A percentile compares a stretch with the other conserved stretches of the same genome.
Evolutionary conservation across 2,797 vertebrate genomes (phyloP).

Genomic region (Ciconia nigra): DNA sequence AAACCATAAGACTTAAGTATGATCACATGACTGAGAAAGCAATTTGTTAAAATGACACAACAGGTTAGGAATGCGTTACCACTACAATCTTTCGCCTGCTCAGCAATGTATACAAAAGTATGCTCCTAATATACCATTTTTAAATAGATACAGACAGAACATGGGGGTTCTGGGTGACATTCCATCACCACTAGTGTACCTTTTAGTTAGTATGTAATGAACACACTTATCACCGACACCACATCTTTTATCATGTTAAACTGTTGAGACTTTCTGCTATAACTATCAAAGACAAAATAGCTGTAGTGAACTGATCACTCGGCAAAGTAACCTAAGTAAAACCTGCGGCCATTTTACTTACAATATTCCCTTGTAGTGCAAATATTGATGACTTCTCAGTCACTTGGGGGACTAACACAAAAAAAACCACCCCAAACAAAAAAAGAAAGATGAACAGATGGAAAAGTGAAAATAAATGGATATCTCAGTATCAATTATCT

Average conservation of each 20-base stretch:
- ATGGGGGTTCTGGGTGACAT: slow-evolving; percentile 26
- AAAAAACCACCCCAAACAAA: background rate
- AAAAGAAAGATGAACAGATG: background rate
- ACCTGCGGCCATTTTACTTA: background rate
- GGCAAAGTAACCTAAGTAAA: slow-evolving; percentile 63
- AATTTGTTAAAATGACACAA: background rate
- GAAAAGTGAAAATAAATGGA: slow-evolving; percentile 1
- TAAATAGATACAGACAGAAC: slow-evolving; percentile 47
- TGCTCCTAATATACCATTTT: background rate
- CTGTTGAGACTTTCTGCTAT: slow-evolving; percentile 60
- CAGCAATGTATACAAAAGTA: background rate
- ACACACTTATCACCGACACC: slow-evolving; percentile 47
- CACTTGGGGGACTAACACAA: background rate
- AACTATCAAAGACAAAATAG: slow-evolving; percentile 63
- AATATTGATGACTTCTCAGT: background rate
- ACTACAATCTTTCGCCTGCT: background rate
- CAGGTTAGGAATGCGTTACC: background rate
- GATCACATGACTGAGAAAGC: background rate
- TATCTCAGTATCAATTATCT: background rate
- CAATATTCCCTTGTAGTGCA: background rate
- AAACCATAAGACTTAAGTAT: background rate
- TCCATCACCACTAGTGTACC: slow-evolving; percentile 53
- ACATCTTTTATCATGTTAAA: slow-evolving; percentile 61
- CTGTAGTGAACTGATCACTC: slow-evolving; percentile 61
- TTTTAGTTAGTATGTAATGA: slow-evolving; percentile 72